Percentiles rank a stretch among this genome's conserved stretches.
phyloP scores from a whole-genome alignment of 2,797 vertebrate species.

The Aulostomus chinensis region DNA sequence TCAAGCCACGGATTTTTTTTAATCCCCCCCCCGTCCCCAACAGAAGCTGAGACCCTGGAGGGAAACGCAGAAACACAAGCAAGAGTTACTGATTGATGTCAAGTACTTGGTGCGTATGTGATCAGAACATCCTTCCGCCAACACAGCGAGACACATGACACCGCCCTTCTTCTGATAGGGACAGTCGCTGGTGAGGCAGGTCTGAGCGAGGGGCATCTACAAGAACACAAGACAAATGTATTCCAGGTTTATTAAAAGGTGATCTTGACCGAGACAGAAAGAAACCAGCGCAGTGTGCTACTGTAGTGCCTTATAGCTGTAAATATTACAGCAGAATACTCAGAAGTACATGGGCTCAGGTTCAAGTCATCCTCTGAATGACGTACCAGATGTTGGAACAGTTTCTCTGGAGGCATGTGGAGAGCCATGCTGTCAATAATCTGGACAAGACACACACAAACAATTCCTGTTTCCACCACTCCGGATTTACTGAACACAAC shows the following conservation, averaged over 20 bases:
- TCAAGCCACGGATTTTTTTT: too few species aligned
- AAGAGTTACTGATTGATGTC: neutral
- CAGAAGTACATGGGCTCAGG: neutral
- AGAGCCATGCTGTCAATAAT: slow-evolving; percentile 91
- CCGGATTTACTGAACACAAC: too few species aligned
- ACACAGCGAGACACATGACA: slow-evolving; percentile 87
- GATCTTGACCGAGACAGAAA: too few species aligned
- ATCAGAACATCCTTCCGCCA: slow-evolving; percentile 92
- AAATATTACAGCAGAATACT: too few species aligned
- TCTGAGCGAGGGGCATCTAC: slow-evolving; percentile 85
- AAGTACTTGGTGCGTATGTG: slow-evolving; percentile 88
- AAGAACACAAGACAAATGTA: too few species aligned
- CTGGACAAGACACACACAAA: slow-evolving; percentile 75
- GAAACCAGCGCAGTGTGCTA: too few species aligned
- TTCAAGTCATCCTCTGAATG: neutral
- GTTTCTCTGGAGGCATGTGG: slow-evolving; percentile 89
- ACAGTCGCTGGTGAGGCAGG: slow-evolving; percentile 80
- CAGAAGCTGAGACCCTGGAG: too few species aligned
- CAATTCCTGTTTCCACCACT: too few species aligned
- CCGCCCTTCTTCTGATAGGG: slow-evolving; percentile 89
- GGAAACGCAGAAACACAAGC: neutral
- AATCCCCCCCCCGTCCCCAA: too few species aligned
- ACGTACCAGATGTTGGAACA: slow-evolving; percentile 87
- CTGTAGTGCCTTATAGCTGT: too few species aligned
- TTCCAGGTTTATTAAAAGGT: too few species aligned